Evolutionary conservation across 2,888 invertebrate species (phyloP).

Genomic region (Junonia oenone): DNA sequence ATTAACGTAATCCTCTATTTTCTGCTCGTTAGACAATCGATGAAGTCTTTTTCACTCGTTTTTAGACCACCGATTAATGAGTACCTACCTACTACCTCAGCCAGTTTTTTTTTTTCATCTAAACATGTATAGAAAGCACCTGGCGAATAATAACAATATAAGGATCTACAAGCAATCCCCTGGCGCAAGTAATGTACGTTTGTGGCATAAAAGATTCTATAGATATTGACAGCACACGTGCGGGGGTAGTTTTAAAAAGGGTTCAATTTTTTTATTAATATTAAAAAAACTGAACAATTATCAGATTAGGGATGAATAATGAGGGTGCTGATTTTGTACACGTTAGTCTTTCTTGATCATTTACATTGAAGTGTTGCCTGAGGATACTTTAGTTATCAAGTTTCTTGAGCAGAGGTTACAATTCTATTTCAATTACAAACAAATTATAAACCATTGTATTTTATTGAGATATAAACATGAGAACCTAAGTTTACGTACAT

Average conservation of each 20-base stretch:
- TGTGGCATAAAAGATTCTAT: constrained; percentile 54
- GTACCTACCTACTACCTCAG: background rate
- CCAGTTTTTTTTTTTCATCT: too few relatives aligned
- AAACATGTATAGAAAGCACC: background rate
- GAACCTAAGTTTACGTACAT: too few relatives aligned
- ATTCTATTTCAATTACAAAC: too few relatives aligned
- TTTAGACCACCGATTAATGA: background rate
- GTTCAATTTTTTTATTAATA: constrained; percentile 56
- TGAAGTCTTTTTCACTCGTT: background rate
- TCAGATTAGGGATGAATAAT: constrained; percentile 66
- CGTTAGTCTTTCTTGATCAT: background rate
- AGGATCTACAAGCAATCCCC: constrained; percentile 42
- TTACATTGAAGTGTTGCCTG: too few relatives aligned
- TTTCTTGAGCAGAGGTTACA: too few relatives aligned
- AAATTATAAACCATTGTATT: too few relatives aligned
- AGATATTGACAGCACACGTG: constrained; percentile 50
- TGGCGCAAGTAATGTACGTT: constrained; percentile 42
- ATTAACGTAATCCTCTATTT: constrained; percentile 50
- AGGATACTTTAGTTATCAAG: too few relatives aligned
- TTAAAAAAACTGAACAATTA: constrained; percentile 67
- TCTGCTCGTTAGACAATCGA: constrained; percentile 14
- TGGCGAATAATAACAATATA: background rate
- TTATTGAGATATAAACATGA: too few relatives aligned
- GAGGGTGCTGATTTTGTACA: constrained; percentile 41
- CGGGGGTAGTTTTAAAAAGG: constrained; percentile 67